Base-by-base conservation (phyloP, 2,888 invertebrate genomes). In the Drosophila diplacantha region DNA sequence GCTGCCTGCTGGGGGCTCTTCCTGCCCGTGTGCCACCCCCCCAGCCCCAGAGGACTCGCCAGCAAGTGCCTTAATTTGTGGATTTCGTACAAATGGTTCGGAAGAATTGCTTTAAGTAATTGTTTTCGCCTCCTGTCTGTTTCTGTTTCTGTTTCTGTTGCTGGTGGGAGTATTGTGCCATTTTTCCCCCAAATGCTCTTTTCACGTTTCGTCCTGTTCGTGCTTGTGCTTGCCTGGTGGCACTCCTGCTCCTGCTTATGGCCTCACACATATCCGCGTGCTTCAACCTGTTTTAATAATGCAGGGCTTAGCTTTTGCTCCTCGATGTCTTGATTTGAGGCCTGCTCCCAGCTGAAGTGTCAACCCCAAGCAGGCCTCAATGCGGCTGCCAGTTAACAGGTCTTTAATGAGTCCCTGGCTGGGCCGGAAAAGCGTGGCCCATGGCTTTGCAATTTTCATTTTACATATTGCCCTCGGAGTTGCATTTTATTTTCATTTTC, bases 31-130 rank as follows among this genome's bases (percentile, higher is more conserved):
- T 8, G 8, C 39, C 38, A 8, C 7, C 47, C 47, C 39, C 11
- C 41, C 47, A 41, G n/a, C 47, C 34, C 32, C 41, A 16, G 16
- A 35, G 26, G 29, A 29, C 29, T 44, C 38, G 47, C 32, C 70
- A 63, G 68, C 65, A 84, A 86, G 82, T 83, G 77, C 81, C 83
- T 85, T 82, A 85, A 86, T 87, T 86, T 82, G 74, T 74, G 81
- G 73, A 82, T 83, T 86, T 81, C 66, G 69, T 71, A 73, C 75
- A 85, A 85, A 85, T 85, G 84, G 84, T 63, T 81, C 74, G 81
- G 75, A 85, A 84, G 75, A 79, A 83, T 78, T 75, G 76, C 83
- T 73, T 79, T 68, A 73, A 70, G 76, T 81, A 79, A 83, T 83
- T 76, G 84, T 81, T 83, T 83, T 83, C 60, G 60, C 62, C 77